Base-by-base conservation (phyloP, 2,888 invertebrate species). In the Achlya flavicornis region DNA sequence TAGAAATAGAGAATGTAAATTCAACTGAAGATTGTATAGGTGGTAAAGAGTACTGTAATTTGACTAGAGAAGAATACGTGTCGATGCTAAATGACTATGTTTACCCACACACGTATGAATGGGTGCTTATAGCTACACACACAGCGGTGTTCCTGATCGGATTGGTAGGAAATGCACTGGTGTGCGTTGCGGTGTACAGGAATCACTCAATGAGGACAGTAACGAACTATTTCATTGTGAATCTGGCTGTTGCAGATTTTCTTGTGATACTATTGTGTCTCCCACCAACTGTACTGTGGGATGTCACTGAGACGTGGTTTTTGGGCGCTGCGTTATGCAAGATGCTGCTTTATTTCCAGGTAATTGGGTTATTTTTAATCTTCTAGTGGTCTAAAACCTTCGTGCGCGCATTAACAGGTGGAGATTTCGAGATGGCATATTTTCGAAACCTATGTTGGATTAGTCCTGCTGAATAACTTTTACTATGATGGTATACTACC, bases 251-350 rank as follows among this genome's bases (percentile, higher is more conserved):
- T 7, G 97, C 97, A 0, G 98, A 98, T 84, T 97, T 98, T 78
- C 95, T 98, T 91, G 98, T 98, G 70, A 96, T 98, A 62, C 85
- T 98, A 61, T 95, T 98, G 72, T 98, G 98, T 85, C 93, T 98
- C 68, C 98, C 98, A 0, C 96, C 98, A 0, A 97, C 98, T 0
- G 96, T 98, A 7, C 88, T 97, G 0, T 98, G 97, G 96, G 98
- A 99, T 86, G 97, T 98, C 14, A 97, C 98, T 0, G 97, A 97
- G 83, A 98, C 98, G 0, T 99, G 98, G 98, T 98, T 98, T 88
- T 94, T 98, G 73, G 98, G 98, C 0, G 94, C 95, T 10, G 92
- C 94, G 0, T 94, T 97, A 87, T 99, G 99, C 94, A 98, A 98
- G 88, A 94, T 97, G 69, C 96, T 98, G 59, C 94, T 97, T 0